Percentiles rank a stretch among this genome's conserved stretches.
Evolutionary conservation across 2,113 vertebrate species (phyloP).

Genomic region (Lethenteron camtschaticum): DNA sequence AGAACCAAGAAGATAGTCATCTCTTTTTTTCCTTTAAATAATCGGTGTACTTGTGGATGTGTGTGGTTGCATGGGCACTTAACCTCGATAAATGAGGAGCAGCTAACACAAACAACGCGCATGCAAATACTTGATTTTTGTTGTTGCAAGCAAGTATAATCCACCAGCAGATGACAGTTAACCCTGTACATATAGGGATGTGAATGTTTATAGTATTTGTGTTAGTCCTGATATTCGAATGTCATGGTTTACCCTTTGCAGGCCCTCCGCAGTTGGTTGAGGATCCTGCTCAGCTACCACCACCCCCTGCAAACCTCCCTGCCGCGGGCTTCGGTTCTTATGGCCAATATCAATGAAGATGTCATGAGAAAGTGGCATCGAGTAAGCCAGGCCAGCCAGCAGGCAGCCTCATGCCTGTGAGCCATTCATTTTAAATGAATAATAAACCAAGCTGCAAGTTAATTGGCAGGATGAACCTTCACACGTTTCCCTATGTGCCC

Average conservation of each 20-base stretch:
- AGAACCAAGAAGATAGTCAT: too few species aligned
- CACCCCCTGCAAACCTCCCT: constrained; percentile 15
- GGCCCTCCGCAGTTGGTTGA: constrained; percentile 48
- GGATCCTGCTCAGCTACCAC: constrained; percentile 33
- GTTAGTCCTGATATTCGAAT: background rate
- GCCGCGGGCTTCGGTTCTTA: constrained; percentile 48
- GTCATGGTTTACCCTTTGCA: constrained; percentile 13
- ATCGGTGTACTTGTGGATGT: background rate
- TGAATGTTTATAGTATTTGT: background rate
- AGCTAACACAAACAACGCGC: background rate
- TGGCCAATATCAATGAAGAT: constrained; percentile 53
- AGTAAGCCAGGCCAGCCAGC: too few species aligned
- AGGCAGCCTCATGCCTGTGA: too few species aligned
- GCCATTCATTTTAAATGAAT: too few species aligned
- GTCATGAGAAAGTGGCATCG: too few species aligned
- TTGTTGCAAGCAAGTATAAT: background rate
- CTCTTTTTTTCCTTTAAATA: background rate
- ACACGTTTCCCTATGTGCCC: too few species aligned
- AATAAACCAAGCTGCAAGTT: too few species aligned
- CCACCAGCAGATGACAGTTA: too few species aligned
- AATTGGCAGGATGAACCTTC: too few species aligned
- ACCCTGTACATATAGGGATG: background rate
- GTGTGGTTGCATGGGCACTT: background rate
- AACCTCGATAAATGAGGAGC: background rate
- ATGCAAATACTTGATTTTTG: background rate